These are phyloP conservation scores for Sebastes trivittatus DNA, from an alignment of 2,797 vertebrate species.

Conservation along the genomic window DNA sequence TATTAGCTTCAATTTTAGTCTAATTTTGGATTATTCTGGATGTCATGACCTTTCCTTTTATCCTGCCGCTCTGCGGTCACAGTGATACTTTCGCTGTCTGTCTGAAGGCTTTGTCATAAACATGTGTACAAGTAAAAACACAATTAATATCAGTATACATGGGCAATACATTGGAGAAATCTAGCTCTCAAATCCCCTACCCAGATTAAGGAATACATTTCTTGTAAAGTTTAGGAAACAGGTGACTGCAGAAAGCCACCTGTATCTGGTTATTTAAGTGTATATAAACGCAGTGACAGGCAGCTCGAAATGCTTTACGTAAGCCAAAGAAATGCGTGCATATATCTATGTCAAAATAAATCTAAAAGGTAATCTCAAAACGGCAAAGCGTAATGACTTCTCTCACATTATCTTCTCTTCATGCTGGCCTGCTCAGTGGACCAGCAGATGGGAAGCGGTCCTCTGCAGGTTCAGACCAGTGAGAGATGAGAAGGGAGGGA, in stretches of 20 bases:
- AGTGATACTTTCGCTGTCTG: not conserved
- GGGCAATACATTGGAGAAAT: not conserved
- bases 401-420: not conserved
- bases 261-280: not conserved
- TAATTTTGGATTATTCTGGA: not conserved
- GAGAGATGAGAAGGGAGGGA: conserved; percentile 60
- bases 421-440: conserved; percentile 3
- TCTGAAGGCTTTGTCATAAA: not conserved
- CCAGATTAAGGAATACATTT: not conserved
- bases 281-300: not conserved
- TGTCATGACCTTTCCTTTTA: not conserved
- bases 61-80: not conserved
- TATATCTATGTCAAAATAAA: not conserved
- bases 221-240: not conserved
- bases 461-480: conserved; percentile 38
- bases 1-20: not conserved
- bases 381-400: not conserved
- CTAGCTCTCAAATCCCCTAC: not conserved
- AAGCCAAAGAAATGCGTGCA: not conserved
- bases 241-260: not conserved
- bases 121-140: not conserved
- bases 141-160: not conserved
- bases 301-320: not conserved
- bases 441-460: not conserved
- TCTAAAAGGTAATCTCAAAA: not conserved